Evolutionary conservation across 2,888 invertebrate species (phyloP), one percentile per base, ranked within the genome.

Genomic region (Parnassius glacialis): DNA sequence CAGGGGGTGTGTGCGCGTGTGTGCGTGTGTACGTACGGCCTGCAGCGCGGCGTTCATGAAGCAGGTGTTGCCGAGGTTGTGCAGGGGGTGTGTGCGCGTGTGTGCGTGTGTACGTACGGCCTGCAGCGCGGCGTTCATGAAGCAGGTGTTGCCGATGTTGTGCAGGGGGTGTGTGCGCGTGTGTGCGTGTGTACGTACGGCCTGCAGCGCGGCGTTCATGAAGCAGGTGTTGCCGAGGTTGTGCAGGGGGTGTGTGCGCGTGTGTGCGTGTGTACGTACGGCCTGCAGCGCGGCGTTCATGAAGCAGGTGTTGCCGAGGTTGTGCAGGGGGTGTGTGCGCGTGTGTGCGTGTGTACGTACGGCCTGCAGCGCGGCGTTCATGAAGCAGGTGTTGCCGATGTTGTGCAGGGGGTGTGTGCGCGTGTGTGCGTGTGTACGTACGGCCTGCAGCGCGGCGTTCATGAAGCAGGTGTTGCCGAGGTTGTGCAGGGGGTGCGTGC

Each of bases 201-300:
- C 95, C 84, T 98, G 98, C 20, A 98, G 84, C 1, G 98, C 97
- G 0, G 97, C 96, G 87, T 98, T 98, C 96, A 98, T 97, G 82
- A 97, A 98, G 85, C 98, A 98, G 0, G 98, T 98, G 87, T 98
- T 98, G 57, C 98, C 98, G 51, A 98, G 92, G 85, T 98, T 98
- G 84, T 97, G 97, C 43, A 98, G 92, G 0, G n/a, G n/a, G n/a
- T n/a, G n/a, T n/a, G n/a, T n/a, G n/a, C n/a, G n/a, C n/a, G n/a
- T n/a, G n/a, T n/a, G 45, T 44, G 7, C 44, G 13, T 45, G 45
- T 9, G 20, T 63, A 77, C 95, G 94, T 12, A 96, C 95, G 71
- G 96, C 95, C 84, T 98, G 98, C 20, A 98, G 84, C 1, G 98
- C 97, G 0, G 97, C 96, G 87, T 98, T 98, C 96, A 98, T 97